Conservation (phyloP, 2,888 invertebrate species). For the Ichneumoninae sp. region DNA sequence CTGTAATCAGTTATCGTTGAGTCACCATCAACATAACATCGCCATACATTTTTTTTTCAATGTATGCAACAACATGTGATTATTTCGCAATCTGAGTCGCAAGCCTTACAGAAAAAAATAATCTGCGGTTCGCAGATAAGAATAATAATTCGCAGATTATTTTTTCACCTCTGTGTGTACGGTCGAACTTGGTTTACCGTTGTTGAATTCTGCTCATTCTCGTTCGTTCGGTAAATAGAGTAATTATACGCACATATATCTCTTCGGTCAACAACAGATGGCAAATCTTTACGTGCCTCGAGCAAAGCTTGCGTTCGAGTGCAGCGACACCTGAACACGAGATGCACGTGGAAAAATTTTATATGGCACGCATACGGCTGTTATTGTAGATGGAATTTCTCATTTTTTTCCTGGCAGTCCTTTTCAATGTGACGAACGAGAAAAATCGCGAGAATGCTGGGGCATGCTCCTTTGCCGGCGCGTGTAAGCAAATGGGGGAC, state of each 20-base stretch:
- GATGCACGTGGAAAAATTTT: neutral
- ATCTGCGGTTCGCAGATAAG: neutral
- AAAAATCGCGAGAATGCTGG: neutral
- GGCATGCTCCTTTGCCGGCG: neutral
- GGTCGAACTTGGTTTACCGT: neutral
- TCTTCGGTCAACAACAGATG: neutral
- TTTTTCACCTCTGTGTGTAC: no score
- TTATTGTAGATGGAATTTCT: neutral
- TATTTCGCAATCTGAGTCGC: slow-evolving; percentile 27
- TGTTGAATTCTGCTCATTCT: neutral
- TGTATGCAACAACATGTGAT: slow-evolving; percentile 41
- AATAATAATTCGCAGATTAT: no score
- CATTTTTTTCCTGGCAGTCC: neutral
- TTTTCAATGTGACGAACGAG: neutral
- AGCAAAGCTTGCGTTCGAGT: neutral
- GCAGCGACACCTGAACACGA: neutral
- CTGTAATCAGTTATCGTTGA: slow-evolving; percentile 43
- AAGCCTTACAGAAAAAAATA: neutral
- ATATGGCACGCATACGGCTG: neutral
- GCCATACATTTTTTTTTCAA: neutral
- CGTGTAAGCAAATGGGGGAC: neutral
- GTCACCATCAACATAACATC: slow-evolving; percentile 41
- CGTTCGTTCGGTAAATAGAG: neutral
- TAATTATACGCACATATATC: neutral
- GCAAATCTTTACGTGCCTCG: neutral